A percentile compares a stretch with the other conserved stretches of the same genome.
Conservation (phyloP, 30 jellyfish, hydroid and myxozoan species). For the Sanderia malayensis region DNA sequence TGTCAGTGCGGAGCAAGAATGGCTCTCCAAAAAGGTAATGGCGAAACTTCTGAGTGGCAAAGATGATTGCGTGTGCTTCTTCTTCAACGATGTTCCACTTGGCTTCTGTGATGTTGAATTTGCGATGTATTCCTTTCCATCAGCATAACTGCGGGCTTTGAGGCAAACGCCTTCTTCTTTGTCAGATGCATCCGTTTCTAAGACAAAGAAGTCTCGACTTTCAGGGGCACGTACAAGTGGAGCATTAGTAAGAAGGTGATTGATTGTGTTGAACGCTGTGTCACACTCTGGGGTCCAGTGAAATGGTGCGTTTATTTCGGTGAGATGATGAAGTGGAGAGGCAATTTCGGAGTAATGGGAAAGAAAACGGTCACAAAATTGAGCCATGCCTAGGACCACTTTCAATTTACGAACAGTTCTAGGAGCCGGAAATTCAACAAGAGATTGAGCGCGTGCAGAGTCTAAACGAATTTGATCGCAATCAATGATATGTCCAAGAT, state of each 20-base stretch:
- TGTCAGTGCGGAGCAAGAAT: too few species aligned
- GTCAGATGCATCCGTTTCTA: slow-evolving; percentile 6
- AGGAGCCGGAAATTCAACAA: slow-evolving; percentile 18
- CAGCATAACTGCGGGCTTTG: slow-evolving; percentile 14
- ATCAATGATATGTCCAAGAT: slow-evolving; percentile 36
- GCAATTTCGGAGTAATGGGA: background rate
- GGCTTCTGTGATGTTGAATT: too few species aligned
- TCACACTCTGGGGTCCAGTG: slow-evolving; percentile 8
- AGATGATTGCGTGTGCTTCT: too few species aligned
- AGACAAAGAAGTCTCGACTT: background rate
- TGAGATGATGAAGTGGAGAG: background rate
- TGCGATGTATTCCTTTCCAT: background rate
- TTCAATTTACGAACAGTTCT: background rate
- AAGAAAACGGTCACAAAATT: background rate
- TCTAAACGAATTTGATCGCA: slow-evolving; percentile 30
- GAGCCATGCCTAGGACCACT: slow-evolving; percentile 17
- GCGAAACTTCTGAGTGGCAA: background rate
- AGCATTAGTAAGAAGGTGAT: background rate
- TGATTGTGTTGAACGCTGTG: too few species aligned
- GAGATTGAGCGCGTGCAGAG: slow-evolving; percentile 21
- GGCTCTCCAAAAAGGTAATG: too few species aligned
- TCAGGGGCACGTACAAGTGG: slow-evolving; percentile 18
- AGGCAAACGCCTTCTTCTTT: too few species aligned
- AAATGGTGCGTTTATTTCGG: background rate
- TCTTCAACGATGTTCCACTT: too few species aligned